Evolutionary conservation across 2,113 vertebrate genomes (phyloP), one percentile per base, ranked within the genome.

Genomic region (Jacana jacana): DNA sequence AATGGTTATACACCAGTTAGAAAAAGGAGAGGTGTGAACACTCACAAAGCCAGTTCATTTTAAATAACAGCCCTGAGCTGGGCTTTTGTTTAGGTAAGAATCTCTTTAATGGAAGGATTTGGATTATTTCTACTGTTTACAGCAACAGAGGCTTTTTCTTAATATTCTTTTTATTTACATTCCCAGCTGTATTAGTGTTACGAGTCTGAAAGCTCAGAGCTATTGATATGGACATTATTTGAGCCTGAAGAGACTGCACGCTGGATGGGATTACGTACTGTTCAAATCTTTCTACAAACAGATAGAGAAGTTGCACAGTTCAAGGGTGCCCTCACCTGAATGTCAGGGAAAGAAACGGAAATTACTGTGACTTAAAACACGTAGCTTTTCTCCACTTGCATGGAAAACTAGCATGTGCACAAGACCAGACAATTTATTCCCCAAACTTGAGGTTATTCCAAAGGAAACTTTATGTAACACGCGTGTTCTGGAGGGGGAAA

Each of bases 291-390:
- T n/a, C 82, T 86, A 72, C 87, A 93, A 72, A 77, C 8, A 96
- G 81, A 85, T n/a, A 71, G 88, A 87, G 86, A 95, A 97, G 81
- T 80, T 95, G 65, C 64, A 81, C 48, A 78, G 97, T 97, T 97
- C 96, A 97, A 97, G 96, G 97, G 93, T 97, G 89, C 93, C 89
- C 77, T 95, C 88, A 94, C 89, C 75, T 95, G 95, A 85, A 78
- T 17, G 13, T 88, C 70, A 94, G 77, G 64, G 92, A 96, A 77
- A 95, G 94, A 96, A 28, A 77, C 85, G 88, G 76, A 96, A 96
- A 97, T 90, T 42, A 70, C 6, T 71, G 37, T 69, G 49, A 46
- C 11, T 48, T 60, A 66, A 86, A 88, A 7, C 35, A 9, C 28
- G 51, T 18, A 1, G 31, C n/a, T 81, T 46, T 23, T 65, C 66